Conservation (phyloP, 30 jellyfish, hydroid and myxozoan species). For the Sanderia malayensis region DNA sequence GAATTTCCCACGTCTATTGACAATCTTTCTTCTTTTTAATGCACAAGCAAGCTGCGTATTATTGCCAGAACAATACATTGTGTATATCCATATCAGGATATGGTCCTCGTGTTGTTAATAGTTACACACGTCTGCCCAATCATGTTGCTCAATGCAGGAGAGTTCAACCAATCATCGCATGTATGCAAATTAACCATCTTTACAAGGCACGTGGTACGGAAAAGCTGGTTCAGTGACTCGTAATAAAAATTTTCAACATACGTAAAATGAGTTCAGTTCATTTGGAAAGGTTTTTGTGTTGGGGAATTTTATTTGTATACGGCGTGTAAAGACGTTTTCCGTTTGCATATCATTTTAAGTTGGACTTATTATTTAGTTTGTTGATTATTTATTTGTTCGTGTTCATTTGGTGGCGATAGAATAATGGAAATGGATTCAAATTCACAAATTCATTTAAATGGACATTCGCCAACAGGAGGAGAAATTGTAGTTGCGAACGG, state of each 20-base stretch:
- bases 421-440: slow-evolving; percentile 53
- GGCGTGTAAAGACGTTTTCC: slow-evolving; percentile 39
- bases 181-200: slow-evolving; percentile 56
- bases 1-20: slow-evolving; percentile 77
- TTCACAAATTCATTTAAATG: slow-evolving; percentile 54
- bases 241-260: slow-evolving; percentile 71
- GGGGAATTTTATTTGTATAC: slow-evolving; percentile 77
- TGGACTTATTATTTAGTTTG: slow-evolving; percentile 42
- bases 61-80: slow-evolving; percentile 45
- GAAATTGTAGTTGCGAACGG: slow-evolving; percentile 46
- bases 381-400: too few relatives aligned
- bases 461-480: too few relatives aligned
- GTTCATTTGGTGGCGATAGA: too few relatives aligned
- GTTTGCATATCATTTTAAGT: slow-evolving; percentile 49
- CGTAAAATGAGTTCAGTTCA: slow-evolving; percentile 82
- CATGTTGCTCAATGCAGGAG: slow-evolving; percentile 22
- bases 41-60: slow-evolving; percentile 45
- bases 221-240: slow-evolving; percentile 73
- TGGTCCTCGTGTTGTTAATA: slow-evolving; percentile 64
- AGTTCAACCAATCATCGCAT: slow-evolving; percentile 58
- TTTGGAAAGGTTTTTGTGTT: slow-evolving; percentile 61
- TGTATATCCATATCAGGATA: slow-evolving; percentile 64
- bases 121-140: slow-evolving; percentile 63
- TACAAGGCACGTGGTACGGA: slow-evolving; percentile 69
- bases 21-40: slow-evolving; percentile 26